These are phyloP conservation scores for Blennius ocellaris DNA, from an alignment of 2,113 vertebrate species.

Conservation along the genomic window DNA sequence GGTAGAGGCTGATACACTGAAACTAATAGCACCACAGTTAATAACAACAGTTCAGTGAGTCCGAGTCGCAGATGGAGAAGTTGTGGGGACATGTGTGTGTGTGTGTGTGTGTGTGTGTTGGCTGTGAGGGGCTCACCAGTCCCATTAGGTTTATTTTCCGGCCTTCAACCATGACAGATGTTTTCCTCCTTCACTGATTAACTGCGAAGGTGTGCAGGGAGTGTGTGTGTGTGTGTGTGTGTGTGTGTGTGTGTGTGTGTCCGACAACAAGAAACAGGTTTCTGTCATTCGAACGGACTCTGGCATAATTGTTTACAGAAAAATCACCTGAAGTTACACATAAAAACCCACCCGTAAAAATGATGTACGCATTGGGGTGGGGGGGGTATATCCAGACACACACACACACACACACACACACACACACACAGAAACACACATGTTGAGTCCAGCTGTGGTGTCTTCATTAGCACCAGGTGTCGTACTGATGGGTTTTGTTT, in stretches of 20 bases:
- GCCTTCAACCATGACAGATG: constrained; percentile 49
- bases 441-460: constrained; percentile 55
- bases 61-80: constrained; percentile 11
- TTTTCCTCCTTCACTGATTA: constrained; percentile 51
- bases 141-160: constrained; percentile 36
- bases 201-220: background rate
- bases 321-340: constrained; percentile 6
- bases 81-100: constrained; percentile 7
- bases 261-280: constrained; percentile 44
- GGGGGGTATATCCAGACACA: constrained; percentile 3
- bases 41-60: constrained; percentile 49
- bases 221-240: constrained; percentile 25
- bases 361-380: constrained; percentile 14
- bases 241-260: constrained; percentile 13
- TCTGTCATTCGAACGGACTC: constrained; percentile 50
- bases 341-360: constrained; percentile 16
- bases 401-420: constrained; percentile 6
- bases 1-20: constrained; percentile 60
- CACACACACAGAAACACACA: constrained; percentile 33
- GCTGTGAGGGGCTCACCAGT: constrained; percentile 2
- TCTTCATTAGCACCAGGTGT: constrained; percentile 49
- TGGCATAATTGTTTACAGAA: constrained; percentile 53
- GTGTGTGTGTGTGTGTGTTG: constrained; percentile 24
- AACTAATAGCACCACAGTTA: constrained; percentile 73
- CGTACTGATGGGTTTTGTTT: constrained; percentile 35